Conservation (phyloP, 2,888 invertebrate species). For the Phalera bucephala region DNA sequence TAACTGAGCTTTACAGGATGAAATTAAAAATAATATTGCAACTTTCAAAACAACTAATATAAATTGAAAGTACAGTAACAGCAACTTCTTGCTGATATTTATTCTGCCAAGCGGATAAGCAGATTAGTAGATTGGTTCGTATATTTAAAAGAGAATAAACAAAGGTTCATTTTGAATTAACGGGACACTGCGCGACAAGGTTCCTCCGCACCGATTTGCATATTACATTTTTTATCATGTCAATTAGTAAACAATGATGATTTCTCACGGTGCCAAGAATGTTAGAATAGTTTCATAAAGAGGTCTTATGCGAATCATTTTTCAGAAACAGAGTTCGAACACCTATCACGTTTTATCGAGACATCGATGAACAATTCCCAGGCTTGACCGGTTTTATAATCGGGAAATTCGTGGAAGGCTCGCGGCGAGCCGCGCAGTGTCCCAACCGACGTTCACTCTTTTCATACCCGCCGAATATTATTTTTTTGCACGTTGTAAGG, state of each 20-base stretch:
- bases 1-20: no score
- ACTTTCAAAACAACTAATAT: no score
- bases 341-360: constrained; percentile 52
- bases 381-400: constrained; percentile 61
- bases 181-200: constrained; percentile 27
- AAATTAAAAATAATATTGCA: no score
- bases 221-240: constrained; percentile 18
- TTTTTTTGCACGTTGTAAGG: constrained; percentile 30
- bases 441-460: constrained; percentile 17
- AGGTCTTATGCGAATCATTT: constrained; percentile 24
- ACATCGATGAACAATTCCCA: constrained; percentile 44
- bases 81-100: no score
- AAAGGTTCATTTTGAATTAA: constrained; percentile 28
- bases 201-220: constrained; percentile 22
- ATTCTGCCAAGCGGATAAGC: no score
- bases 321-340: constrained; percentile 43
- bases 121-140: constrained; percentile 9
- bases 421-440: constrained; percentile 26
- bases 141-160: constrained; percentile 20
- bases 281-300: constrained; percentile 9
- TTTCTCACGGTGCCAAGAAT: constrained; percentile 15
- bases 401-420: constrained; percentile 71
- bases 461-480: constrained; percentile 17
- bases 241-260: constrained; percentile 10
- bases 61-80: no score